Evolutionary conservation across 2,113 vertebrate genomes (phyloP), one percentile per base, ranked within the genome.

Genomic region (Neolamprologus kungweensis): DNA sequence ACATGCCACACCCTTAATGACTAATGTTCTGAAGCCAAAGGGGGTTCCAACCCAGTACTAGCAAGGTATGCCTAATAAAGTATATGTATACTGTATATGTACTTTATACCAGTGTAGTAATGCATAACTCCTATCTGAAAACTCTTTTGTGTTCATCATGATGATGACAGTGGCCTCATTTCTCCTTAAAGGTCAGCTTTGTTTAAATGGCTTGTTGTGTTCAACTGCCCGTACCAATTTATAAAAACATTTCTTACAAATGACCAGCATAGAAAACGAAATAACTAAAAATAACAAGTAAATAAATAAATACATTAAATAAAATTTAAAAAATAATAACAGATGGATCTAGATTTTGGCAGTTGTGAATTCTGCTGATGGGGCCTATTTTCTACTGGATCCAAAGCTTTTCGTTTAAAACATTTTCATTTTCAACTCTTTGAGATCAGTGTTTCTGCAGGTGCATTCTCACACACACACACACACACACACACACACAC

Each of bases 381-480:
- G 6, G 9, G 14, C 40, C 68, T 47, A 26, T 47, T 73, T 73
- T 73, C 7, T 10, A 45, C 8, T 17, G 13, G 65, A 45, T 23
- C 14, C 14, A 7, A 73, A 26, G 21, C 3, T 78, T 75, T 81
- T 26, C 1, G 3, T 19, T 75, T 19, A 28, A 47, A 47, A 47
- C 14, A 0, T 19, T 75, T 47, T 75, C 65, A 40, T 53, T 85
- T 75, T 89, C 26, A 42, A 82, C 50, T 53, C 50, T 28, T 68
- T 60, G 9, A 50, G 51, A 89, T 45, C 37, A 21, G 9, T 55
- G 50, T 42, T 68, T 82, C 68, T 85, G 73, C 83, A 83, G 80
- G 80, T 83, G 73, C 23, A 58, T 33, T 28, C 47, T 26, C 6
- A 45, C 42, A 45, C 42, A 14, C 84, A 79, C 23, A 40, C 28